Percentiles rank a stretch among this genome's conserved stretches.
These are phyloP conservation scores for Intellagama lesueurii DNA, from an alignment of 2,797 vertebrate species.

Conservation along the genomic window DNA sequence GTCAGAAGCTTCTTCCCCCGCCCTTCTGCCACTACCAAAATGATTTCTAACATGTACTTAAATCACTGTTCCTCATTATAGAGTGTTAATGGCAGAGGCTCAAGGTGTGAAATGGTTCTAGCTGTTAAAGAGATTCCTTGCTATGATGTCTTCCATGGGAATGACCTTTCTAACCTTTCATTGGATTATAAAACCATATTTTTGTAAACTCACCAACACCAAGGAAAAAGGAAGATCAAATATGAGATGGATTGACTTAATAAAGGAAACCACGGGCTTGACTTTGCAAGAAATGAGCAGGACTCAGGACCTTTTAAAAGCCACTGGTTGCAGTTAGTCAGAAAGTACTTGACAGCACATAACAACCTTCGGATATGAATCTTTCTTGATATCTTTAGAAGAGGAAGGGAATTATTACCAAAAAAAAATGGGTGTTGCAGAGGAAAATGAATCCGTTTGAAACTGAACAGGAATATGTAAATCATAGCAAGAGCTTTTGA, in stretches of 20 bases:
- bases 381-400: neutral
- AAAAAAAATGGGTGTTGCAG: neutral
- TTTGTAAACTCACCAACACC: neutral
- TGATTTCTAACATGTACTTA: neutral
- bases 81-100: neutral
- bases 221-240: too few relatives aligned
- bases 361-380: neutral
- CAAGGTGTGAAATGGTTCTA: neutral
- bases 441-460: constrained; percentile 2
- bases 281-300: neutral
- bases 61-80: neutral
- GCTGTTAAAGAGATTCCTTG: neutral
- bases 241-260: too few relatives aligned
- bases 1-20: neutral
- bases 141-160: neutral
- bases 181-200: neutral
- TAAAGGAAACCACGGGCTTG: too few relatives aligned
- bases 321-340: too few relatives aligned
- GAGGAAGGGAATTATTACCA: neutral
- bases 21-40: neutral
- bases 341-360: too few relatives aligned
- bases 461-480: neutral
- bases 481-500: neutral
- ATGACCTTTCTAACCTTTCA: neutral
- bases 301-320: too few relatives aligned